A percentile compares a stretch with the other conserved stretches of the same genome.
These are phyloP conservation scores for Schizopygopsis malacanthus DNA, from an alignment of 2,797 vertebrate genomes.

Conservation along the genomic window DNA sequence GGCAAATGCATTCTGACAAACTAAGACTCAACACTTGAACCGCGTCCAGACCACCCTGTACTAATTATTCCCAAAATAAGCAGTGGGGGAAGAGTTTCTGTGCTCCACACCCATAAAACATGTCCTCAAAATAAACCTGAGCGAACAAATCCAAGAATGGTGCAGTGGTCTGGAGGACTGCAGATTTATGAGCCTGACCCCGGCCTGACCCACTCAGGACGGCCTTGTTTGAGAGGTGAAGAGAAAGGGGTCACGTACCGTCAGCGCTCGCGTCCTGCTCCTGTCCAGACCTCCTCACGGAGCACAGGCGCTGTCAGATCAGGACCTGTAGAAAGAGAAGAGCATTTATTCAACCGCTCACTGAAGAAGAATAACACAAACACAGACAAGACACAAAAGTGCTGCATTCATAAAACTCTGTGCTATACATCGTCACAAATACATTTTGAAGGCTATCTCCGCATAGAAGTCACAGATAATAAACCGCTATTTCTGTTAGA, in stretches of 20 bases:
- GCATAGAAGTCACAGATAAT: background rate
- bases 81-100: background rate
- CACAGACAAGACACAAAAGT: background rate
- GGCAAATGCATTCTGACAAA: background rate
- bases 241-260: slow-evolving; percentile 38
- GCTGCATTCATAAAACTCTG: background rate
- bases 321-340: slow-evolving; percentile 9
- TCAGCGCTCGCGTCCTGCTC: slow-evolving; percentile 8
- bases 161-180: background rate
- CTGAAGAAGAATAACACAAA: background rate
- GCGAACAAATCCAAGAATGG: background rate
- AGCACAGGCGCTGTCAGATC: background rate
- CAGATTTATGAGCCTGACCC: background rate
- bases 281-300: slow-evolving; percentile 8
- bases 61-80: slow-evolving; percentile 36
- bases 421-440: background rate
- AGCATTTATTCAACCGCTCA: background rate
- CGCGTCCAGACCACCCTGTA: slow-evolving; percentile 10
- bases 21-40: background rate
- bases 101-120: slow-evolving; percentile 15
- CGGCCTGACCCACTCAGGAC: background rate
- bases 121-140: slow-evolving; percentile 22
- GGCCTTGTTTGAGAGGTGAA: slow-evolving; percentile 5
- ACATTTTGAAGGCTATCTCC: background rate
- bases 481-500: background rate